These are phyloP conservation scores for Phylloscopus trochiloides DNA, from an alignment of 2,113 vertebrate genomes.

Conservation along the genomic window DNA sequence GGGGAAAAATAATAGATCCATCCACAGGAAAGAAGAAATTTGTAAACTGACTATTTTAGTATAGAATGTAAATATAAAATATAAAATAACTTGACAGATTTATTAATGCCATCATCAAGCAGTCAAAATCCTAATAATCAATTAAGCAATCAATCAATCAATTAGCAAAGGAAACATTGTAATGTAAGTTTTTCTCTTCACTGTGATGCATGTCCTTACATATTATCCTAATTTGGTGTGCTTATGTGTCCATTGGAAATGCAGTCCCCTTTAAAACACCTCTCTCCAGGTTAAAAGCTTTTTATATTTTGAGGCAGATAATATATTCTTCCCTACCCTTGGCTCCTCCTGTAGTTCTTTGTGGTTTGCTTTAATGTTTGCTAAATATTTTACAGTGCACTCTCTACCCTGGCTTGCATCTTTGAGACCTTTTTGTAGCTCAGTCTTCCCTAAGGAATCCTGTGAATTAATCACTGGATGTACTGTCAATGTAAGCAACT, in stretches of 20 bases:
- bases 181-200: background rate
- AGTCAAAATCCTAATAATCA: background rate
- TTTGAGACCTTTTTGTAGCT: background rate
- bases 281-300: background rate
- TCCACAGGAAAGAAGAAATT: background rate
- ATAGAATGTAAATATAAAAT: background rate
- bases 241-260: background rate
- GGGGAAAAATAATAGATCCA: background rate
- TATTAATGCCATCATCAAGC: background rate
- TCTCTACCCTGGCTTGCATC: background rate
- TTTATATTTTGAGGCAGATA: background rate
- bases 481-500: background rate
- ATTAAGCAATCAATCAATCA: background rate
- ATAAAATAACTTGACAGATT: background rate
- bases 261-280: background rate
- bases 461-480: constrained; percentile 15
- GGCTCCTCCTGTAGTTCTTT: background rate
- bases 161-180: background rate
- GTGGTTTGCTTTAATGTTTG: background rate
- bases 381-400: constrained; percentile 36
- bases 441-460: constrained; percentile 1
- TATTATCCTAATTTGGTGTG: background rate
- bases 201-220: background rate
- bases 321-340: background rate
- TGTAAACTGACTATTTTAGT: background rate